Evolutionary conservation across 2,888 invertebrate species (phyloP), one percentile per base, ranked within the genome.

Genomic region (Limnephilus rhombicus): DNA sequence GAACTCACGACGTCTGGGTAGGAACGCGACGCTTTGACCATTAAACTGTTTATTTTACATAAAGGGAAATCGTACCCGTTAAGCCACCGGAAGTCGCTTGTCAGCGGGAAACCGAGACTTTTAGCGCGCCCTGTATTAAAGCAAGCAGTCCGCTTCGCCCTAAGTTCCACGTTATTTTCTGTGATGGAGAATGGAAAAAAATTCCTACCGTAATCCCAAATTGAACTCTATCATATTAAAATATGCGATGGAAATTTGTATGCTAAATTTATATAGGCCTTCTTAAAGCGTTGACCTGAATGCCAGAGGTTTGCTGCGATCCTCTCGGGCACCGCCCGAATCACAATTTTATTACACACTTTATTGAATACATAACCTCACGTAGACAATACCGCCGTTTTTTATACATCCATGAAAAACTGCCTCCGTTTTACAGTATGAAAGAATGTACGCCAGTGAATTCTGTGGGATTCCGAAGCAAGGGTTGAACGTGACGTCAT

Each of bases 341-440:
- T 92, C 92, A 90, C 91, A 92, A 92, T 92, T 92, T 92, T 92
- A 92, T 90, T 91, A 90, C 92, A 91, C 86, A 91, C 90, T 92
- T 92, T 92, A 92, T 92, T 92, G 92, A 92, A 92, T 91, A 92
- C 92, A 92, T 92, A 91, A 80, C 91, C 92, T 87, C 91, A 90
- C 91, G 92, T 92, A 91, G 89, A 89, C 89, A 91, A 89, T 89
- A 80, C 92, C 92, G 80, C 31, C 91, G 81, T 91, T 92, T 92
- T 88, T 91, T 91, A 89, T 91, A 85, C 80, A 91, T 91, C 41
- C 89, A 68, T 18, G 87, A 85, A 34, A 91, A 89, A 85, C 85
- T n/a, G 45, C 91, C 49, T 85, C n/a, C 83, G 41, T 41, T 89
- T 41, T 80, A 34, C 24, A 45, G 37, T 37, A 37, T 41, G 80